Base-by-base conservation (phyloP, 1,140 invertebrate species). In the Caenorhabditis latens region DNA sequence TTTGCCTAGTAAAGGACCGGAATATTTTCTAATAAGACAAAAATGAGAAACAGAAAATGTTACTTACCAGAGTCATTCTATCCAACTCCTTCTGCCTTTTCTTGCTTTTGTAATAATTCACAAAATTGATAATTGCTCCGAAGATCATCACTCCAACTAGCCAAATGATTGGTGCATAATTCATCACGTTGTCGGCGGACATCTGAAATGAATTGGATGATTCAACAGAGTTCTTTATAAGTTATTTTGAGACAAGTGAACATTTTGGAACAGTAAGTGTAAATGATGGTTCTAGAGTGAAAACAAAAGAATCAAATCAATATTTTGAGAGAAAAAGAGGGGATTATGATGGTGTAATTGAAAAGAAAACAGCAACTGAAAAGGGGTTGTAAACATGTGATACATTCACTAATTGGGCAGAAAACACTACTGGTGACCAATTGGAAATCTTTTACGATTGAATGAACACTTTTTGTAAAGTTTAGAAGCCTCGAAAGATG, bases 81-180 rank as follows among this genome's bases (percentile, higher is more conserved):
- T 79, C 71, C 71, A 79, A 50, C 21, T 79, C 71, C 40, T 79
- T 79, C 24, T 79, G 71, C 40, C 71, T n/a, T 43, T 79, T 79
- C 46, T 79, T 79, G 40, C 71, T 79, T 50, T 79, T 79, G 71
- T 79, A 79, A 50, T 79, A 79, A 32, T 79, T 79, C 46, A 79
- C 71, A 79, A 79, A 79, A 50, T 79, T 79, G 46, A 79, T 79
- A n/a, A 79, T 42, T 13, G 71, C 71, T 53, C 71, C 71, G 46
- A 79, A 79, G 9, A 79, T 79, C 71, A 79, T 79, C 9, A 79
- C 71, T 50, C 71, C 71, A 5, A 79, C 71, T 24, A 79, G 46
- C 71, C 71, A 79, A 50, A 79, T 79, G n/a, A 79, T 79, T 79
- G 71, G 71, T 11, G 71, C 71, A 79, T 79, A 79, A 32, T 79